Base-by-base conservation (phyloP, 2,888 invertebrate genomes). In the Hirudinaria manillensis region DNA sequence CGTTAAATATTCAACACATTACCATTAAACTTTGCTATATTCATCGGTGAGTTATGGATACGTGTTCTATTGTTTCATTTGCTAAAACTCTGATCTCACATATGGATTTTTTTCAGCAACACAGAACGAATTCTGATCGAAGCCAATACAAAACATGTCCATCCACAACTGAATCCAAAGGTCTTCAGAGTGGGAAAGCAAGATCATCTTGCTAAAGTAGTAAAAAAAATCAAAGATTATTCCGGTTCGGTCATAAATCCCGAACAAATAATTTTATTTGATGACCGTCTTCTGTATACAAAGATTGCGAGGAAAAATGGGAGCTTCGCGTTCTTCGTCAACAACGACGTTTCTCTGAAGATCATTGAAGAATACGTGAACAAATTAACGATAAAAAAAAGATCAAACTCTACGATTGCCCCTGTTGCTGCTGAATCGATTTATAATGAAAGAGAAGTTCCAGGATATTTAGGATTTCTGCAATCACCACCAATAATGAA, bases 71-170 rank as follows among this genome's bases (percentile, higher is more conserved):
- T 16, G 16, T 45, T 45, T 1, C 45, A 7, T 45, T 45, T 45
- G n/a, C 16, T 45, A 6, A 6, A 45, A 45, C 3, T 16, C 16
- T 45, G 45, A 45, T 38, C 10, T 38, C 38, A 38, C 3, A 3
- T 6, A 10, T 45, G 16, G 16, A 10, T 61, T 61, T 61, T 61
- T 19, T 10, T 10, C 61, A 61, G 61, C 3, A 61, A 61, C 61
- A 61, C 61, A 61, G 61, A 61, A 27, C 24, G 29, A 61, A 61
- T 61, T 16, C 29, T 61, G 29, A 61, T 61, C 29, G 61, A 61
- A 19, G 61, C 61, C 13, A 61, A 61, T 13, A 16, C 19, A 29
- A 61, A 29, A 27, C 24, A 61, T 27, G 29, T 61, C 10, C 24
- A 61, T 13, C 61, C 61, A 13, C 61, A 61, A 61, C 10, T 61